A percentile compares a stretch with the other conserved stretches of the same genome.
Evolutionary conservation across 2,113 vertebrate species (phyloP).

Genomic region (Nymphicus hollandicus): DNA sequence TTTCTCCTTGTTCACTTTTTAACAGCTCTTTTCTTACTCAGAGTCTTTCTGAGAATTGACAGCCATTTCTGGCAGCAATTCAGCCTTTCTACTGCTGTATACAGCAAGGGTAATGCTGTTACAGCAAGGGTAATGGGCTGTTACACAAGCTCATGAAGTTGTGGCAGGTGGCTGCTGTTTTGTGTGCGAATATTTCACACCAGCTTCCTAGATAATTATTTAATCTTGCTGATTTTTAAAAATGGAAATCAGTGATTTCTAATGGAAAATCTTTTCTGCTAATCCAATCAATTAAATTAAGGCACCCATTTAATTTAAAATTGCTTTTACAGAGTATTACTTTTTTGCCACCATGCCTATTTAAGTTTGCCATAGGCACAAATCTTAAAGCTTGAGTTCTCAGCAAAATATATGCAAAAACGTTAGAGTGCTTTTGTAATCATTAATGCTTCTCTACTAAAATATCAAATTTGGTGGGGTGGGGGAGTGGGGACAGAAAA

Average conservation of each 20-base stretch:
- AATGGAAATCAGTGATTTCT: not conserved
- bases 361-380: not conserved
- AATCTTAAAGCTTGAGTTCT: not conserved
- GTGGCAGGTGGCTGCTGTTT: not conserved
- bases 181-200: not conserved
- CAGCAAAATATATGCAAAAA: not conserved
- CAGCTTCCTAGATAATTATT: not conserved
- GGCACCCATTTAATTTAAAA: not conserved
- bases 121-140: not conserved
- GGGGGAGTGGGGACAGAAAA: not conserved
- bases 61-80: not conserved
- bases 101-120: not conserved
- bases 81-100: not conserved
- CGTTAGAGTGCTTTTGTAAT: not conserved
- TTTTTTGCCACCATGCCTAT: not conserved
- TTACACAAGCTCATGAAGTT: constrained; percentile 15
- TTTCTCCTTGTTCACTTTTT: not conserved
- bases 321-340: not conserved
- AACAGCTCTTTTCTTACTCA: not conserved
- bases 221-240: not conserved
- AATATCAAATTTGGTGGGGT: not conserved
- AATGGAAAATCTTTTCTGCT: not conserved
- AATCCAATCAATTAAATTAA: not conserved
- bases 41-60: not conserved
- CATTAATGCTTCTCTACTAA: not conserved